Percentiles rank a stretch among this genome's conserved stretches.
These are phyloP conservation scores for Nothoprocta perdicaria DNA, from an alignment of 2,113 vertebrate genomes.

Conservation along the genomic window DNA sequence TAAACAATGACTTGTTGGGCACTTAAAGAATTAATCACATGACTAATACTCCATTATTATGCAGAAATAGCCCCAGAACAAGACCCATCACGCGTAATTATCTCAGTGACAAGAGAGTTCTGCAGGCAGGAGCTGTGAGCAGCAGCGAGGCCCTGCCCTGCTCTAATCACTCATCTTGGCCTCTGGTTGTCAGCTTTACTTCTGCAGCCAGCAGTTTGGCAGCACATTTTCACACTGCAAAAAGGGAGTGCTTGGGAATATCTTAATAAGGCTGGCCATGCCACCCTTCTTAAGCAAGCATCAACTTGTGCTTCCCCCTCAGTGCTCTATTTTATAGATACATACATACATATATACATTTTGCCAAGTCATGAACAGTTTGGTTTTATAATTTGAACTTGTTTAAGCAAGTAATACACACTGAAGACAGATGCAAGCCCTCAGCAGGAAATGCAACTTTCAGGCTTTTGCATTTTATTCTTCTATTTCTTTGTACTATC, in stretches of 20 bases:
- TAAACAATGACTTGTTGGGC: neutral
- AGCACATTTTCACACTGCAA: constrained; percentile 32
- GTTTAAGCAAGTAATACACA: constrained; percentile 57
- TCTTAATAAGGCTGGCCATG: constrained; percentile 34
- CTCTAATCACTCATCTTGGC: constrained; percentile 35
- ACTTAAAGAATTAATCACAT: neutral
- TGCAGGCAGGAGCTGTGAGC: constrained; percentile 14
- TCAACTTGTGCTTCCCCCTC: constrained; percentile 21
- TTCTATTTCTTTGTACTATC: neutral
- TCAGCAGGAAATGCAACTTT: constrained; percentile 12
- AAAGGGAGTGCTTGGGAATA: constrained; percentile 52
- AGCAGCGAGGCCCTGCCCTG: constrained; percentile 32
- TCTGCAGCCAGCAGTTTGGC: constrained; percentile 8
- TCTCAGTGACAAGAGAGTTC: constrained; percentile 20
- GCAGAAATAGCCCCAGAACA: neutral
- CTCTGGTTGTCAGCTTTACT: constrained; percentile 23
- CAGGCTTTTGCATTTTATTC: neutral
- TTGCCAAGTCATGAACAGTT: constrained; percentile 49
- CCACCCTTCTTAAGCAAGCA: constrained; percentile 47
- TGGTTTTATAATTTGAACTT: constrained; percentile 47
- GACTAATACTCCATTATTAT: neutral
- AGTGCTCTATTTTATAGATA: neutral
- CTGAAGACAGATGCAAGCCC: neutral
- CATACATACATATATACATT: neutral
- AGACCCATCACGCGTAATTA: constrained; percentile 1